Conservation (phyloP, 1,140 invertebrate genomes). For the Charaxes varanes region DNA sequence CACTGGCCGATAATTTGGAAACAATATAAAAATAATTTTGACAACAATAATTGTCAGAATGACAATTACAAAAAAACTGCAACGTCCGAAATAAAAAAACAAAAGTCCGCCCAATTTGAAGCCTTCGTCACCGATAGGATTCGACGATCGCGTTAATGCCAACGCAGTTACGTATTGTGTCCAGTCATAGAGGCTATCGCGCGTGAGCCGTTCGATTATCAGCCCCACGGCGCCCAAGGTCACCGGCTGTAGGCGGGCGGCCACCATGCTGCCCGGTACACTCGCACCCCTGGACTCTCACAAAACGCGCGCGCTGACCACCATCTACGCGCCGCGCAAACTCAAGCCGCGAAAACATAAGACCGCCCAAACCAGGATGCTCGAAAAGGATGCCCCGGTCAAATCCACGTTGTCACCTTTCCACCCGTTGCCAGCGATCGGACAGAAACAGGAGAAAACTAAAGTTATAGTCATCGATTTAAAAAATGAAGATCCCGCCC, state of each 20-base stretch:
- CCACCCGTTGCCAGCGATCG: conserved; percentile 65
- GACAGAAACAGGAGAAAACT: conserved; percentile 48
- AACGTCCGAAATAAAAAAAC: too few species aligned
- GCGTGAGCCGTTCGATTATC: conserved; percentile 37
- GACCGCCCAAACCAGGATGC: conserved; percentile 58
- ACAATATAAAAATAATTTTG: too few species aligned
- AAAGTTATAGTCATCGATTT: conserved; percentile 60
- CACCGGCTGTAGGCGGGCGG: conserved; percentile 43
- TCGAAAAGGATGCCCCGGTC: conserved; percentile 50
- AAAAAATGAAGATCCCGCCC: conserved; percentile 32
- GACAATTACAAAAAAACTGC: too few species aligned
- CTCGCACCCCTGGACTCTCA: conserved; percentile 50
- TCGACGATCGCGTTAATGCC: conserved; percentile 14
- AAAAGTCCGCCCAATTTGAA: too few species aligned
- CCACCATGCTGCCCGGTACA: conserved; percentile 53
- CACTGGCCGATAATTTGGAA: too few species aligned
- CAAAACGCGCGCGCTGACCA: conserved; percentile 63
- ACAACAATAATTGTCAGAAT: too few species aligned
- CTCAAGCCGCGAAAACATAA: conserved; percentile 43
- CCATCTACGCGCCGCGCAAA: conserved; percentile 62
- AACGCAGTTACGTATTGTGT: conserved; percentile 20
- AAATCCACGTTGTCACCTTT: conserved; percentile 61
- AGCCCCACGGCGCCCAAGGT: conserved; percentile 41
- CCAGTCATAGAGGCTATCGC: conserved; percentile 28
- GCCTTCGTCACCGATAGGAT: neutral